phyloP scores from a whole-genome alignment of 1,140 invertebrate genomes.

The Temnothorax longispinosus region DNA sequence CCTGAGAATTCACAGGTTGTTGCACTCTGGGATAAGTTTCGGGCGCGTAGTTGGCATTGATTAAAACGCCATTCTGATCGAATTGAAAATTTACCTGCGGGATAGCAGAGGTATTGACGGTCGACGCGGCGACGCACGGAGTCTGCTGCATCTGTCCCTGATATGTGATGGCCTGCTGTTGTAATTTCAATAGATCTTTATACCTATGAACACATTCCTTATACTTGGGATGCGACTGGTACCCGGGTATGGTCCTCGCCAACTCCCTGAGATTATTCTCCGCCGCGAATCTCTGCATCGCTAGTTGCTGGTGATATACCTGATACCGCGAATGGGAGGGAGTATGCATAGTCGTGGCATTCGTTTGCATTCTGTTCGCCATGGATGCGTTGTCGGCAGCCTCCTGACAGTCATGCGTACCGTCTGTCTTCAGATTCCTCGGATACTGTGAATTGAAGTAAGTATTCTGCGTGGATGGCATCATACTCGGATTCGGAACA shows the following conservation, averaged over 20 bases:
- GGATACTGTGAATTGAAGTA: slow-evolving; percentile 78
- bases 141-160: slow-evolving; percentile 79
- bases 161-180: slow-evolving; percentile 81
- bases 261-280: slow-evolving; percentile 82
- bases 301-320: slow-evolving; percentile 81
- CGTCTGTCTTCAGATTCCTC: slow-evolving; percentile 73
- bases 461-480: slow-evolving; percentile 75
- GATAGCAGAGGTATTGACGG: slow-evolving; percentile 63
- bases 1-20: slow-evolving; percentile 58
- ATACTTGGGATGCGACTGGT: slow-evolving; percentile 82
- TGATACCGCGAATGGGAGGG: slow-evolving; percentile 72
- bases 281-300: slow-evolving; percentile 80
- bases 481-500: slow-evolving; percentile 66
- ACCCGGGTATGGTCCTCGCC: slow-evolving; percentile 78
- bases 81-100: slow-evolving; percentile 84
- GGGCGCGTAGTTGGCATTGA: slow-evolving; percentile 80
- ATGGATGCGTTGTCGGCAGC: slow-evolving; percentile 60
- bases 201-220: slow-evolving; percentile 82
- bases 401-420: slow-evolving; percentile 73
- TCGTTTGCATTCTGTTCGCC: slow-evolving; percentile 64
- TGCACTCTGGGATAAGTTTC: slow-evolving; percentile 68
- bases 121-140: slow-evolving; percentile 57
- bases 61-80: slow-evolving; percentile 83
- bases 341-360: slow-evolving; percentile 52
- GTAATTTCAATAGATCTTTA: slow-evolving; percentile 79